Percentiles rank a stretch among this genome's conserved stretches.
These are phyloP conservation scores for Mamestra brassicae DNA, from an alignment of 2,888 invertebrate species.

Conservation along the genomic window DNA sequence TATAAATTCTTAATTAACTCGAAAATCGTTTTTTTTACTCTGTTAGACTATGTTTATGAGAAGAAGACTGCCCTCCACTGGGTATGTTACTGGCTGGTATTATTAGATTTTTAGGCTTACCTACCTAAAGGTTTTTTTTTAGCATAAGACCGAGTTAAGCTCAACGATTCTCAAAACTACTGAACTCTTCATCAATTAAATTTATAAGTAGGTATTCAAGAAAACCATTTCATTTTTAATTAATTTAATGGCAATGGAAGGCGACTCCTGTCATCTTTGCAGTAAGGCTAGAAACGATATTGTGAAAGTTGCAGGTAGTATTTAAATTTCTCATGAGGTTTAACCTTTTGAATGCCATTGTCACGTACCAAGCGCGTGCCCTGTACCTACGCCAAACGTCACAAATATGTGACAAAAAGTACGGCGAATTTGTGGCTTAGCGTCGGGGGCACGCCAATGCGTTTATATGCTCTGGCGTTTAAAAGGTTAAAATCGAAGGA, in stretches of 20 bases:
- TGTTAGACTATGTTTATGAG: too few species aligned
- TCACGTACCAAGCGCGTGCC: too few species aligned
- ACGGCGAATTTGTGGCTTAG: too few species aligned
- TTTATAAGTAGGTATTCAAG: conserved; percentile 93
- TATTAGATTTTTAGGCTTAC: neutral
- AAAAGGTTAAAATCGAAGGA: neutral
- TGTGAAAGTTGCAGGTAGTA: conserved; percentile 91
- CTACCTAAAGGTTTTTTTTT: conserved; percentile 3
- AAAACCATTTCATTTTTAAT: conserved; percentile 96
- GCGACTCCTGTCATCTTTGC: conserved; percentile 97
- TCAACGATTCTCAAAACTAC: conserved; percentile 92
- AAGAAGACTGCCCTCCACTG: neutral
- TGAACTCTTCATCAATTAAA: conserved; percentile 94
- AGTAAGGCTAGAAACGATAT: conserved; percentile 93
- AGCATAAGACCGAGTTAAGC: conserved; percentile 91
- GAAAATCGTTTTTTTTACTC: too few species aligned
- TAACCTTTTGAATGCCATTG: too few species aligned
- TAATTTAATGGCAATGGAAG: conserved; percentile 99
- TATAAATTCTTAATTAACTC: too few species aligned
- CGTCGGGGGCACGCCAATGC: too few species aligned
- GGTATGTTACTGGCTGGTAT: neutral
- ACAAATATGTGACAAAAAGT: too few species aligned
- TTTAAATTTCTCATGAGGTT: neutral
- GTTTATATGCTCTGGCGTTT: too few species aligned
- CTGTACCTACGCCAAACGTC: too few species aligned